Conservation (phyloP, 2,797 vertebrate species). For the Pseudotriccus pelzelni region DNA sequence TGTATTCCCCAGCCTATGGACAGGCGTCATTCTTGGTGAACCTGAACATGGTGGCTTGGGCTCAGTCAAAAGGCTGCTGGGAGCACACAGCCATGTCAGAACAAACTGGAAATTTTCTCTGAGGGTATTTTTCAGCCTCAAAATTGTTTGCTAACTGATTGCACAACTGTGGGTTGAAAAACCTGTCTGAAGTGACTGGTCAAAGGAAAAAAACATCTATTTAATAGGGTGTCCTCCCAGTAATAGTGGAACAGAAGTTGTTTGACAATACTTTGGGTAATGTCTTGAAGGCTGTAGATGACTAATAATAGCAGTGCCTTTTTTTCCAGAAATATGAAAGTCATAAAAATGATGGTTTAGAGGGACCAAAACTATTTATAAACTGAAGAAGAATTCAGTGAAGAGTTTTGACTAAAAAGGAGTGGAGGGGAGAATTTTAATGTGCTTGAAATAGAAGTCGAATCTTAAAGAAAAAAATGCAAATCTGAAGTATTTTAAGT, state of each 20-base stretch:
- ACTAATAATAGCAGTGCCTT: slow-evolving; percentile 26
- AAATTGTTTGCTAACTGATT: background rate
- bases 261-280: slow-evolving; percentile 45
- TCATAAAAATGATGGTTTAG: slow-evolving; percentile 60
- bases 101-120: background rate
- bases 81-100: background rate
- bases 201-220: background rate
- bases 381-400: slow-evolving; percentile 63
- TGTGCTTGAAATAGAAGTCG: slow-evolving; percentile 59
- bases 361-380: slow-evolving; percentile 68
- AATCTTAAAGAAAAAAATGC: slow-evolving; percentile 39
- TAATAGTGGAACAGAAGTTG: background rate
- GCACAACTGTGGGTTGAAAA: background rate
- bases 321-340: slow-evolving; percentile 50
- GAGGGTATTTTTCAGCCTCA: background rate
- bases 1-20: rapidly evolving
- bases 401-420: slow-evolving; percentile 64
- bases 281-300: slow-evolving; percentile 16
- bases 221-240: background rate
- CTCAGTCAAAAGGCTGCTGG: background rate
- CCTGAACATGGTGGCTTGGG: background rate
- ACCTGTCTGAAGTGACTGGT: background rate
- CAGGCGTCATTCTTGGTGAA: background rate
- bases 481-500: slow-evolving; percentile 47
- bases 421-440: slow-evolving; percentile 61